Base-by-base conservation (phyloP, 2,888 invertebrate genomes). In the Alloscopus bannaensis region DNA sequence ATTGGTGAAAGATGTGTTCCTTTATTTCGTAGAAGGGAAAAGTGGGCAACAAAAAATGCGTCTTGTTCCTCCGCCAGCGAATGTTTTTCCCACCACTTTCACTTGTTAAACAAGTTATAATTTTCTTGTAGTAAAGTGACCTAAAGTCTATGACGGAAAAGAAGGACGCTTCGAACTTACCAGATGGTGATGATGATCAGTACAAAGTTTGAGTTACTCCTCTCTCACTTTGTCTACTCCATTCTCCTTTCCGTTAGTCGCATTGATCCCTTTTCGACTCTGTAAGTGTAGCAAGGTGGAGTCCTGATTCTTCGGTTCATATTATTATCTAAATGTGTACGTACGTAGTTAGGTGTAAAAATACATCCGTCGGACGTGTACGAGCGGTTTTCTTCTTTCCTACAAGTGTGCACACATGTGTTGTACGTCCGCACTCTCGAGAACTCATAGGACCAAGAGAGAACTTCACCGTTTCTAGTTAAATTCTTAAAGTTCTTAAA, bases 31-130 rank as follows among this genome's bases (percentile, higher is more conserved):
- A 11, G 45, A 18, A 36, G 6, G 13, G 36, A 18, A 45, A 45
- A 18, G n/a, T 3, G 50, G 52, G 20, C 24, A 52, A 62, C n/a
- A 31, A 20, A 36, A 28, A 71, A 71, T 52, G n/a, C n/a, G n/a
- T n/a, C n/a, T 71, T 62, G 71, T 62, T 71, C 50, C 36, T 71
- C 22, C 62, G 28, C n/a, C 55, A 20, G 11, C 22, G 20, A 31
- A 60, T 59, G 16, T 26, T 29, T 6, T 26, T 42, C 24, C 8
- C 11, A n/a, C n/a, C n/a, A n/a, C n/a, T n/a, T n/a, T n/a, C n/a
- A 71, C 62, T 62, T 40, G 71, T 42, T 71, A 71, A 11, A 24
- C 52, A 71, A 62, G 71, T 62, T 52, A 31, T 45, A 69, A 55
- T 57, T 68, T 68, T 29, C 40, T 26, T 42, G 13, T n/a, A 18